phyloP scores from a whole-genome alignment of 2,113 vertebrate species.

The Myrmecophaga tridactyla region DNA sequence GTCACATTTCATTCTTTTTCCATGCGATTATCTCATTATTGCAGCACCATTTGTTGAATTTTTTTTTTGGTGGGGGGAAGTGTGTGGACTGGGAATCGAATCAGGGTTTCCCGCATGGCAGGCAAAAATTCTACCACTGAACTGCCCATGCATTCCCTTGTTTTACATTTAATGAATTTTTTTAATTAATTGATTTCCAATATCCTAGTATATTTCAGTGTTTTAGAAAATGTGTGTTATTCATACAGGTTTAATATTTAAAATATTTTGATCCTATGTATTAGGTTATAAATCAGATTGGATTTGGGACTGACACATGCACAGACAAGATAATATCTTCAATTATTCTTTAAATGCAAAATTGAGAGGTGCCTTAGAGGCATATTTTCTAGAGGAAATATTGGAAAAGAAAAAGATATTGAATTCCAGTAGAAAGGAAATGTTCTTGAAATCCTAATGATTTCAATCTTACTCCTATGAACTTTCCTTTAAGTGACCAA shows the following conservation, averaged over 20 bases:
- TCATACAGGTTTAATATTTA: neutral
- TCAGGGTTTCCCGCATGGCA: too few relatives aligned
- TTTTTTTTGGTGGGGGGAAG: too few relatives aligned
- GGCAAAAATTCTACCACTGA: too few relatives aligned
- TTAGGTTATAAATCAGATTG: neutral
- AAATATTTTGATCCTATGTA: neutral
- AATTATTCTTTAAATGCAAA: neutral
- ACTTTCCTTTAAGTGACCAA: neutral
- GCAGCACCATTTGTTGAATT: too few relatives aligned
- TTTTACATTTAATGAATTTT: neutral
- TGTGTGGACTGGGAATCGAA: too few relatives aligned
- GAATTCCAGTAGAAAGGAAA: neutral
- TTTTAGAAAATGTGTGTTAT: neutral
- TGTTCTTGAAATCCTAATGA: slow-evolving; percentile 13
- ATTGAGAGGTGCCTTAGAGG: neutral
- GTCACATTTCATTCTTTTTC: too few relatives aligned
- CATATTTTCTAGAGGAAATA: slow-evolving; percentile 8
- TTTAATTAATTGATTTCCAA: neutral
- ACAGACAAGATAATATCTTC: neutral
- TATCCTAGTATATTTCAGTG: neutral
- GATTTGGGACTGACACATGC: neutral
- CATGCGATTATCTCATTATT: too few relatives aligned
- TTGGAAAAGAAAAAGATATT: neutral
- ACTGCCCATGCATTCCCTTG: too few relatives aligned
- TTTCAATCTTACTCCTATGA: neutral